phyloP scores from a whole-genome alignment of 2,113 vertebrate species.

The Grallaria varia region DNA sequence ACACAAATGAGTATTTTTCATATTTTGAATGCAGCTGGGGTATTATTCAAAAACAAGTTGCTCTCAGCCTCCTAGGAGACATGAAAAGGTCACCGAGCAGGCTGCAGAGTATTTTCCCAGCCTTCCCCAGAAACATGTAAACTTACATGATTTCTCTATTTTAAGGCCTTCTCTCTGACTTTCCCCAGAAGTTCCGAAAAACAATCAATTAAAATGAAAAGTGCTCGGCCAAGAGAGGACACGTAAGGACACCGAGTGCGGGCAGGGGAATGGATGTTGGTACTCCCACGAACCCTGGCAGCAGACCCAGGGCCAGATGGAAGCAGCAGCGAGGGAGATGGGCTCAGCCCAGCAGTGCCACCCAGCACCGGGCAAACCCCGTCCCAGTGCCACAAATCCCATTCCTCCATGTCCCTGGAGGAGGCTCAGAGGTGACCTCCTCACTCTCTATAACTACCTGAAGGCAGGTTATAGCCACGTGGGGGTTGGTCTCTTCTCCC shows the following conservation, averaged over 20 bases:
- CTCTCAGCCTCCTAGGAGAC: conserved; percentile 2
- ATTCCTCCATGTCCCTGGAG: neutral
- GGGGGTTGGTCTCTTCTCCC: no score
- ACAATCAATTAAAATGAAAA: neutral
- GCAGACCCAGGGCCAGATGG: conserved; percentile 1
- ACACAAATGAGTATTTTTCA: neutral
- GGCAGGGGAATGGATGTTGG: neutral
- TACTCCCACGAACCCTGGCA: conserved; percentile 51
- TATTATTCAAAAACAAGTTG: conserved; percentile 6
- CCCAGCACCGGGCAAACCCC: neutral
- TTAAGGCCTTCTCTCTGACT: neutral
- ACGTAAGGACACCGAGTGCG: neutral
- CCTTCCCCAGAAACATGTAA: neutral
- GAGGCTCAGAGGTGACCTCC: no score
- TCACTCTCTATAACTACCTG: no score
- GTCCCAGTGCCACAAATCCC: neutral
- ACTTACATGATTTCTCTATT: conserved; percentile 1
- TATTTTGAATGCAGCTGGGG: neutral
- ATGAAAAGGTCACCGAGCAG: neutral
- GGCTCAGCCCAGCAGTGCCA: neutral
- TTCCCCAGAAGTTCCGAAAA: neutral
- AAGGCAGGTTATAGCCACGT: no score
- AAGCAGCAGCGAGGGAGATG: neutral
- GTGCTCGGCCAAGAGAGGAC: neutral
- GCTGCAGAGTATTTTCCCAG: conserved; percentile 18